These are phyloP conservation scores for Epiblema foenella DNA, from an alignment of 2,888 invertebrate genomes.

Conservation along the genomic window DNA sequence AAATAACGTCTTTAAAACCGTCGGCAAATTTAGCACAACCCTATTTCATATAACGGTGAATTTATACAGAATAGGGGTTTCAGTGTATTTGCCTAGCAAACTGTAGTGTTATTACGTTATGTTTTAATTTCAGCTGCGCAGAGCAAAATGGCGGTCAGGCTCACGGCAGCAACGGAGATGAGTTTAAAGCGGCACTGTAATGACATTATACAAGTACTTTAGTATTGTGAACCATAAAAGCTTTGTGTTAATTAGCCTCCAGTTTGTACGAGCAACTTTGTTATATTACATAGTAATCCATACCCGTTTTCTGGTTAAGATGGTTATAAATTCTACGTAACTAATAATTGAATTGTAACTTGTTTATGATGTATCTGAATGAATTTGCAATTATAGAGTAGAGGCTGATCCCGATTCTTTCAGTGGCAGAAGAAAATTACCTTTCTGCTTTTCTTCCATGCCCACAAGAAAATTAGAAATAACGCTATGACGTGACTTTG, in stretches of 20 bases:
- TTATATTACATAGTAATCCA: neutral
- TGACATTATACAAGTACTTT: constrained; percentile 26
- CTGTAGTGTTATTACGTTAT: constrained; percentile 39
- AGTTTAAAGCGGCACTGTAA: constrained; percentile 23
- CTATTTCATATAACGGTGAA: constrained; percentile 23
- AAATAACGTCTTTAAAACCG: neutral
- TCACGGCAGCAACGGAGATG: constrained; percentile 13
- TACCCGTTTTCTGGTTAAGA: neutral
- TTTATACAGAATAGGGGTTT: constrained; percentile 24
- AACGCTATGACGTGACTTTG: no score
- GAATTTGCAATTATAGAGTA: neutral
- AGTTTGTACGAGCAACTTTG: neutral
- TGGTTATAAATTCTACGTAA: neutral
- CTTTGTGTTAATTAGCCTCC: neutral
- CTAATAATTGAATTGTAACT: neutral
- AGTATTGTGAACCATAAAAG: constrained; percentile 12
- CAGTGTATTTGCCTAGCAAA: constrained; percentile 27
- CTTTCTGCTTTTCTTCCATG: no score
- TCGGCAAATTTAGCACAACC: constrained; percentile 16
- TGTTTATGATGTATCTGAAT: neutral
- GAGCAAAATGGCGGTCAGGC: constrained; percentile 28
- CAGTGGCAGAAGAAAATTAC: neutral
- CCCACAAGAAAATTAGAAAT: no score
- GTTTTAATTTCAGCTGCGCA: constrained; percentile 35
- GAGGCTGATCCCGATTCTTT: neutral